phyloP scores from a whole-genome alignment of 2,113 vertebrate species.

The Rhabdornis inornatus region DNA sequence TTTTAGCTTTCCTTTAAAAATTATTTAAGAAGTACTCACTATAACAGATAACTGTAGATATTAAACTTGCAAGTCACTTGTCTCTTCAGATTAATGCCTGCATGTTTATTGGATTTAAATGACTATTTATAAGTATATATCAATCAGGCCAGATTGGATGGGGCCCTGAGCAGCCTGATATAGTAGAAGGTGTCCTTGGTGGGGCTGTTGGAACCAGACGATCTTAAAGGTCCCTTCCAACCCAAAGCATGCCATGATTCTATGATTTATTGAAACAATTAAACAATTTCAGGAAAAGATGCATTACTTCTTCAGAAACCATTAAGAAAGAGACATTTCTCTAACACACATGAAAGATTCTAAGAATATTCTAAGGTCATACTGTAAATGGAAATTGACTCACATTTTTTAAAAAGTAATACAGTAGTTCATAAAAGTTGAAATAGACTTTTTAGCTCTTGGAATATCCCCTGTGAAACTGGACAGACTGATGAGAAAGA shows the following conservation, averaged over 20 bases:
- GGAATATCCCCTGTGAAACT: not conserved
- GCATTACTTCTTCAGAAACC: not conserved
- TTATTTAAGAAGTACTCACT: not conserved
- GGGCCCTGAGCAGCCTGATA: not conserved
- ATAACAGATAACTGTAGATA: not conserved
- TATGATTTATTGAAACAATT: constrained; percentile 13
- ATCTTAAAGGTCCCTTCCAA: not conserved
- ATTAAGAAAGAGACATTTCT: not conserved
- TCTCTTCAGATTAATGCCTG: not conserved
- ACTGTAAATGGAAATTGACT: not conserved
- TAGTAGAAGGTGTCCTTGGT: not conserved
- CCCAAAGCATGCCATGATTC: not conserved
- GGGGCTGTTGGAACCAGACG: fast-evolving
- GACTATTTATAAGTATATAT: not conserved
- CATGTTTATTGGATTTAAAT: not conserved
- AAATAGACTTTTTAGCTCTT: not conserved
- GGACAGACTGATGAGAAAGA: not conserved
- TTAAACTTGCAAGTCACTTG: not conserved
- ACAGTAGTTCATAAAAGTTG: not conserved
- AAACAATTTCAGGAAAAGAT: not conserved
- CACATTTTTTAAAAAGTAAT: not conserved
- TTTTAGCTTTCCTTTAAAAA: not conserved
- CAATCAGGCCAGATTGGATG: not conserved
- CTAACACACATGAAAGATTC: not conserved
- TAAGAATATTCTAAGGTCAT: not conserved